Base-by-base conservation (phyloP, 92 coral and sea anemone genomes). In the Actinernus sp. region DNA sequence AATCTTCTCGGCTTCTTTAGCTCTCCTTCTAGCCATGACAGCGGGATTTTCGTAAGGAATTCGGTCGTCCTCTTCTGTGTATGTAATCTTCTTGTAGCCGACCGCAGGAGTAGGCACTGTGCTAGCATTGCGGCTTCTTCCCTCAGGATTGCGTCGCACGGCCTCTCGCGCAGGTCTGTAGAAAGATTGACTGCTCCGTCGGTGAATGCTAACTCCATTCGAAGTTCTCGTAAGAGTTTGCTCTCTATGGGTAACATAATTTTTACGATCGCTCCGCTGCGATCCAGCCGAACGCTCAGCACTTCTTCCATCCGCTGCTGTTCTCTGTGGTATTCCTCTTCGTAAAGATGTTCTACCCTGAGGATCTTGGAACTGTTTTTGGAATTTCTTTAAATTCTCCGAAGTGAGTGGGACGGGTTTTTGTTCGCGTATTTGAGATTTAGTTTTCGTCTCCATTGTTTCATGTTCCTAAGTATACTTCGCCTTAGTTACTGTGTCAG, bases 241-340 rank as follows among this genome's bases (percentile, higher is more conserved):
- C 0, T 41, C 31, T 2, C 14, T 30, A 17, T 55, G 48, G 4
- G 8, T 5, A 12, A 9, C 18, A n/a, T n/a, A n/a, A 4, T 6
- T 7, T 45, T 45, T 45, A 4, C 52, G 18, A 5, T 23, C 5
- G 28, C 48, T 59, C 22, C 43, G 28, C 21, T 52, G 61, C 1
- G 90, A 84, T 29, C 68, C 69, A 33, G 51, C 57, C 16, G 90
- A 84, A 3, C 73, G 56, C 23, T 37, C 11, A 2, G 73, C 82
- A 58, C 91, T 85, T 50, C 78, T 52, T 22, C 91, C 91, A 65
- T 85, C 91, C 0, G 61, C 91, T 10, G 82, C 91, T 23, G 91
- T 85, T 56, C 91, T 71, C 31, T 85, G 76, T 0, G 57, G 71
- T 12, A 55, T 65, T 20, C 72, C 71, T 7, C 59, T 58, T 28